A percentile compares a stretch with the other conserved stretches of the same genome.
phyloP scores from a whole-genome alignment of 2,797 vertebrate genomes.

The Morelia viridis region DNA sequence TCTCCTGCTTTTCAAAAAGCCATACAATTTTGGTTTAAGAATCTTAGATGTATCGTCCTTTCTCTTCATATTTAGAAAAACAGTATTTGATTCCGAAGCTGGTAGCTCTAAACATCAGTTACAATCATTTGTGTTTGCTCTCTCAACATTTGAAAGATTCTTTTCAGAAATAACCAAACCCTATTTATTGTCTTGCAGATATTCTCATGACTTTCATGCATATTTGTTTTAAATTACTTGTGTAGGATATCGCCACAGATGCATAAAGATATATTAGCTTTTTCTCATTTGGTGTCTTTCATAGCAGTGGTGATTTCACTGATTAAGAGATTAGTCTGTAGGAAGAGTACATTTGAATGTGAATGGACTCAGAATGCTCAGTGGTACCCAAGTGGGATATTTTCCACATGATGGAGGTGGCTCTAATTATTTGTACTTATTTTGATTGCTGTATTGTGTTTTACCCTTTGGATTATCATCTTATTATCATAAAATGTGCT shows the following conservation, averaged over 20 bases:
- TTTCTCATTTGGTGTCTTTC: constrained; percentile 46
- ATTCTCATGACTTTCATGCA: constrained; percentile 19
- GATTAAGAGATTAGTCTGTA: constrained; percentile 64
- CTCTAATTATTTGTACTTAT: constrained; percentile 66
- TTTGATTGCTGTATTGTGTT: constrained; percentile 55
- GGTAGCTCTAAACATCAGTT: not conserved
- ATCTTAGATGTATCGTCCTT: not conserved
- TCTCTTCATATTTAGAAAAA: not conserved
- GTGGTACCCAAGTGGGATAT: constrained; percentile 55
- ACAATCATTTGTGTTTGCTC: constrained; percentile 18
- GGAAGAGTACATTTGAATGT: constrained; percentile 59
- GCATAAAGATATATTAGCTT: constrained; percentile 56
- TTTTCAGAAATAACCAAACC: constrained; percentile 31
- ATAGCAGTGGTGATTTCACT: constrained; percentile 55
- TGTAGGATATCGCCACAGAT: constrained; percentile 51
- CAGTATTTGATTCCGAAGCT: not conserved
- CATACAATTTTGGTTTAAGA: not conserved
- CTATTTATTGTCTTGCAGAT: not conserved
- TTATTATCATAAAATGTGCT: constrained; percentile 48
- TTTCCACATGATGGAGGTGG: constrained; percentile 53
- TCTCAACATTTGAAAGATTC: not conserved
- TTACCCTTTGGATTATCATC: constrained; percentile 46
- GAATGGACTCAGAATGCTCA: constrained; percentile 53
- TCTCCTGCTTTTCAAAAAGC: not conserved
- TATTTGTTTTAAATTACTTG: constrained; percentile 54